Percentiles rank a stretch among this genome's conserved stretches.
These are phyloP conservation scores for Ypsolopha scabrella DNA, from an alignment of 2,888 invertebrate species.

Conservation along the genomic window DNA sequence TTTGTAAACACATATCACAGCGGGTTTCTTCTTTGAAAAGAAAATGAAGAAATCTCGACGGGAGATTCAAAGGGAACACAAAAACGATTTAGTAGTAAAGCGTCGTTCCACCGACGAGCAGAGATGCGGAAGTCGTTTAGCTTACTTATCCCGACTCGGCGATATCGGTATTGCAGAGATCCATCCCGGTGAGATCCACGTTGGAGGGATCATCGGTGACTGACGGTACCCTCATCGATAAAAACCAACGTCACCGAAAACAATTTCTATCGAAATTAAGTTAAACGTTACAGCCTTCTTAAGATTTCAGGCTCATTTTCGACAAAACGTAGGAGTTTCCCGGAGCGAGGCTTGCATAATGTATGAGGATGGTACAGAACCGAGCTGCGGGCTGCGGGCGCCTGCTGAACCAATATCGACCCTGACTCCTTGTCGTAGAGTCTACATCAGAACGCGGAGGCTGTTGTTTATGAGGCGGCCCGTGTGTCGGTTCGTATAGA, in stretches of 20 bases:
- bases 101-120: too few relatives aligned
- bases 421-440: neutral
- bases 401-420: neutral
- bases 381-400: neutral
- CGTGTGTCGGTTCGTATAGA: neutral
- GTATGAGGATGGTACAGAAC: conserved; percentile 19
- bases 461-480: neutral
- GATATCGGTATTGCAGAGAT: too few relatives aligned
- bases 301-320: conserved; percentile 22
- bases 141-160: too few relatives aligned
- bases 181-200: too few relatives aligned
- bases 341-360: conserved; percentile 28
- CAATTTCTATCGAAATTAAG: neutral
- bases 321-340: conserved; percentile 12
- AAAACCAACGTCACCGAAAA: neutral
- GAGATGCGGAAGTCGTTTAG: too few relatives aligned
- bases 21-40: too few relatives aligned
- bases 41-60: too few relatives aligned
- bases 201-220: neutral
- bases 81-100: too few relatives aligned
- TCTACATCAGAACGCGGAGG: neutral
- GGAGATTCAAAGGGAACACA: too few relatives aligned
- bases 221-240: neutral
- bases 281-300: conserved; percentile 1
- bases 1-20: too few relatives aligned